phyloP scores from a whole-genome alignment of 2,888 invertebrate genomes.

The Lasioglossum leucozonium region DNA sequence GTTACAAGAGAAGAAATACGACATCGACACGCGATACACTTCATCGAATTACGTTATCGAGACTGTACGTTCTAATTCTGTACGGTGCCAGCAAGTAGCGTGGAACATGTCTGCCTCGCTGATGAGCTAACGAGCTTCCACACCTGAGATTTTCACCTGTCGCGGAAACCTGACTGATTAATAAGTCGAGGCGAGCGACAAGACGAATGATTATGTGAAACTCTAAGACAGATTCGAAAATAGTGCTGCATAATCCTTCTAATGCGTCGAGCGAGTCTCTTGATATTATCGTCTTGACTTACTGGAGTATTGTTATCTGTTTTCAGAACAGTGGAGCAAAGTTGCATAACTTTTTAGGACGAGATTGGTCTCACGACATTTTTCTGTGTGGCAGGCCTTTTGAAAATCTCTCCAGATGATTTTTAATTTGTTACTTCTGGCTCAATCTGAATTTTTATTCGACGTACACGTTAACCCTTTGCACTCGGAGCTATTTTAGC shows the following conservation, averaged over 20 bases:
- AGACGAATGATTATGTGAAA: conserved; percentile 4
- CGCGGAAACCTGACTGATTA: conserved; percentile 20
- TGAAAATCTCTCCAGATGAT: neutral
- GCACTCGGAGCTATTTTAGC: no score
- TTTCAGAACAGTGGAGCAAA: neutral
- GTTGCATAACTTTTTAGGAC: neutral
- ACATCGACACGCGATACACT: conserved; percentile 60
- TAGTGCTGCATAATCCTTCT: conserved; percentile 4
- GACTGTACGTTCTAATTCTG: conserved; percentile 40
- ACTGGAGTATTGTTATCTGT: neutral
- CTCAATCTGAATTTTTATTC: neutral
- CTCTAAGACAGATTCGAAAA: neutral
- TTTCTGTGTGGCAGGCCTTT: neutral
- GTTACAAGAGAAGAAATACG: conserved; percentile 48
- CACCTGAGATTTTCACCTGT: conserved; percentile 28
- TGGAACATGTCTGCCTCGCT: conserved; percentile 9
- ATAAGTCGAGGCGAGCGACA: neutral
- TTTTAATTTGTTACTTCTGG: neutral
- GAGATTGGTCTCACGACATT: neutral
- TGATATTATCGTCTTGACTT: neutral
- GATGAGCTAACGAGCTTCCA: conserved; percentile 18
- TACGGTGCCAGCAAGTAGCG: conserved; percentile 1
- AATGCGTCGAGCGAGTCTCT: neutral
- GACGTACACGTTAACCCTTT: neutral
- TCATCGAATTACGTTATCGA: conserved; percentile 55